These are phyloP conservation scores for Drosophila bifasciata DNA, from an alignment of 1,140 invertebrate species.

Conservation along the genomic window DNA sequence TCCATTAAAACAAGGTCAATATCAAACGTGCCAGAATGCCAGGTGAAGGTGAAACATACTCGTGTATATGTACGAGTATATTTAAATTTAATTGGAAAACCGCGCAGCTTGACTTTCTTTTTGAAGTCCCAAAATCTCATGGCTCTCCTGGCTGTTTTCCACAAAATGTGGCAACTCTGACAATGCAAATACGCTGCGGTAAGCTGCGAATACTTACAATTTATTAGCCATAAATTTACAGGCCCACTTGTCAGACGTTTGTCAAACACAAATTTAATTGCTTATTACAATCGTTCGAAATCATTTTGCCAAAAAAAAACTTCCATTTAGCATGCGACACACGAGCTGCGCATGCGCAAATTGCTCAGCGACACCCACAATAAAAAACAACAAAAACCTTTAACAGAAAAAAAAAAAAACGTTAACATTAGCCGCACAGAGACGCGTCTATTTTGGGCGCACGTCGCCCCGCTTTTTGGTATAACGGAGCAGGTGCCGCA, in stretches of 20 bases:
- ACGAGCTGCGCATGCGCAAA: conserved; percentile 50
- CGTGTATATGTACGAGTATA: no score
- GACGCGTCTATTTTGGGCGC: conserved; percentile 46
- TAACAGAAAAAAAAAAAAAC: conserved; percentile 18
- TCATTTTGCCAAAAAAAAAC: conserved; percentile 25
- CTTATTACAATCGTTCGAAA: conserved; percentile 51
- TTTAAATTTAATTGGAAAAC: conserved; percentile 10
- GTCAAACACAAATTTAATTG: conserved; percentile 78
- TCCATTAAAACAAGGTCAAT: conserved; percentile 79
- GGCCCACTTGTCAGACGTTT: conserved; percentile 56
- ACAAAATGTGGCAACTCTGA: not conserved
- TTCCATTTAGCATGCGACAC: conserved; percentile 26
- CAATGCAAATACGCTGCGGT: not conserved
- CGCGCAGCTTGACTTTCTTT: conserved; percentile 61
- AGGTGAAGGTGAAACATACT: conserved; percentile 17
- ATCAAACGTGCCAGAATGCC: conserved; percentile 77
- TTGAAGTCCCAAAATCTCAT: not conserved
- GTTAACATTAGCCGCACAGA: conserved; percentile 22
- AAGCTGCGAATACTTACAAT: conserved; percentile 23
- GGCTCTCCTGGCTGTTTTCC: no score
- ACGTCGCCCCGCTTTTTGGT: conserved; percentile 63
- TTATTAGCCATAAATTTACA: conserved; percentile 71
- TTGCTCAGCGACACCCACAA: conserved; percentile 32
- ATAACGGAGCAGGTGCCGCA: conserved; percentile 59
- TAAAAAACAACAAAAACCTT: conserved; percentile 9